Percentiles rank a stretch among this genome's conserved stretches.
Conservation (phyloP, 2,888 invertebrate species). For the Proisotoma minuta region DNA sequence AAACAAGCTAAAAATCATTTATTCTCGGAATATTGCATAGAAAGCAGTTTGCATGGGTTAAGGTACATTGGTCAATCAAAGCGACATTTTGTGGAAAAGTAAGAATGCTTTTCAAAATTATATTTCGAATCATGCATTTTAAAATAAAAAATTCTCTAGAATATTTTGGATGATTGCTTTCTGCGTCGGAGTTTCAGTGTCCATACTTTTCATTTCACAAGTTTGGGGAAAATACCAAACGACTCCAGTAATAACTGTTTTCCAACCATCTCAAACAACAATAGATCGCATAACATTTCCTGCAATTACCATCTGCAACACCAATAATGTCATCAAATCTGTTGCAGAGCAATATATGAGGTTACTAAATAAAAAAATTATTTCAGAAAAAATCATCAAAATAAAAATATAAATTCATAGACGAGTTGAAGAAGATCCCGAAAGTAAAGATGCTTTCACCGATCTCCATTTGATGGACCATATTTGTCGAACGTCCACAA, state of each 20-base stretch:
- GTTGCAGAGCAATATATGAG: constrained; percentile 23
- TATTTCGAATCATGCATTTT: background rate
- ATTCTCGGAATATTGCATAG: constrained; percentile 31
- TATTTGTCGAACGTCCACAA: constrained; percentile 26
- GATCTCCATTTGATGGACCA: constrained; percentile 26
- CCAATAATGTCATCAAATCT: constrained; percentile 33
- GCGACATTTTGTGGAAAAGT: constrained; percentile 39
- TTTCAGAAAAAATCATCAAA: background rate
- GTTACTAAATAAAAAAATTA: constrained; percentile 11
- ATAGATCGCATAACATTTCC: constrained; percentile 40
- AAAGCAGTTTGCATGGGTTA: constrained; percentile 38
- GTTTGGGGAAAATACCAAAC: constrained; percentile 27
- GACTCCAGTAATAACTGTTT: constrained; percentile 37
- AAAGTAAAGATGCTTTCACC: background rate
- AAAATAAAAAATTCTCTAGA: background rate
- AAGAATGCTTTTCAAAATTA: background rate
- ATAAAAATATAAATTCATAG: background rate
- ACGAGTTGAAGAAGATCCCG: background rate
- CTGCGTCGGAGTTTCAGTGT: constrained; percentile 13
- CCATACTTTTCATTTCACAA: constrained; percentile 24
- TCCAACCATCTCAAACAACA: constrained; percentile 28
- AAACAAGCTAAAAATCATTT: no score
- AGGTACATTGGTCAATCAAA: constrained; percentile 33
- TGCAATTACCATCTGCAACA: constrained; percentile 40
- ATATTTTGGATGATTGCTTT: constrained; percentile 39